Conservation (phyloP, 1,140 invertebrate genomes). For the Brachionus plicatilis region DNA sequence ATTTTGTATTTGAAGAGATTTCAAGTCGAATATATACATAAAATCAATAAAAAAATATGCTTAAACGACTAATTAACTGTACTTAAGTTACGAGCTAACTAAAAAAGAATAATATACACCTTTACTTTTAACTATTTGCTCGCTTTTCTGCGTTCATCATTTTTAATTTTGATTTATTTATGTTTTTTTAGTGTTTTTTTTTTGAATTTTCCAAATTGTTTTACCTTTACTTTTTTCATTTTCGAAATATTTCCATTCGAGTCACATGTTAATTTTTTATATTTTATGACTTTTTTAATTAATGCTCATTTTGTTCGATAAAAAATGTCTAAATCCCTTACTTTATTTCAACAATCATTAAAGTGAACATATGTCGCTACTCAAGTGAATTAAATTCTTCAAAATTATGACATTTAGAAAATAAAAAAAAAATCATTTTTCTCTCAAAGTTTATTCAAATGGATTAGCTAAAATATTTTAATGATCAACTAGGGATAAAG, state of each 20-base stretch:
- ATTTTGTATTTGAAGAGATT: not conserved
- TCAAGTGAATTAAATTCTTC: not conserved
- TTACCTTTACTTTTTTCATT: not conserved
- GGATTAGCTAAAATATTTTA: not conserved
- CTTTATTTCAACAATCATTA: not conserved
- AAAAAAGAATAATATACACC: not conserved
- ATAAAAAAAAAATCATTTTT: not conserved
- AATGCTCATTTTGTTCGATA: not conserved
- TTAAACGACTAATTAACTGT: constrained; percentile 18
- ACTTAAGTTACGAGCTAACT: not conserved
- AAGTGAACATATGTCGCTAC: not conserved
- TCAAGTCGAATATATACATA: not conserved
- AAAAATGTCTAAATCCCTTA: not conserved
- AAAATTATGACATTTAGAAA: not conserved
- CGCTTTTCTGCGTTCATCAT: not conserved
- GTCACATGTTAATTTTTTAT: not conserved
- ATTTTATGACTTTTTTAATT: not conserved
- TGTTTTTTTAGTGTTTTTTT: not conserved
- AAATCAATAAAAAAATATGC: constrained; percentile 6
- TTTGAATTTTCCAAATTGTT: not conserved
- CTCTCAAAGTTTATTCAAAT: not conserved
- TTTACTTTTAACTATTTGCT: not conserved
- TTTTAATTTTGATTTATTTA: not conserved
- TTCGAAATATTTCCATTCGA: not conserved
- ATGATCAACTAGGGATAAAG: not conserved